Percentiles rank a stretch among this genome's conserved stretches.
phyloP scores from a whole-genome alignment of 1,140 invertebrate species.

The Drosophila punjabiensis region DNA sequence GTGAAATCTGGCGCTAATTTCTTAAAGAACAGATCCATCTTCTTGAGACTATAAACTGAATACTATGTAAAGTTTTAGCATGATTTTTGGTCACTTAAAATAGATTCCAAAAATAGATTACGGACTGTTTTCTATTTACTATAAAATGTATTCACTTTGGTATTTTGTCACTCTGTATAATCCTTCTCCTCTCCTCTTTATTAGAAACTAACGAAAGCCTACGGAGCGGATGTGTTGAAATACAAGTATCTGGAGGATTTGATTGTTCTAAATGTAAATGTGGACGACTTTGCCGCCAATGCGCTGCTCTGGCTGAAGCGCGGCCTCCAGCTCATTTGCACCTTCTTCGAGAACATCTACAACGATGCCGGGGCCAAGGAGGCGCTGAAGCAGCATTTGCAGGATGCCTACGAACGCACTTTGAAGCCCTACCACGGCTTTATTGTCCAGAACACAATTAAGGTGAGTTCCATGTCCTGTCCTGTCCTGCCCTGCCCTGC shows the following conservation, averaged over 20 bases:
- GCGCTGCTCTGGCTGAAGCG: slow-evolving; percentile 86
- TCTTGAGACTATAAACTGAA: not conserved
- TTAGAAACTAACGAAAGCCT: slow-evolving; percentile 89
- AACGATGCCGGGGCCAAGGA: slow-evolving; percentile 70
- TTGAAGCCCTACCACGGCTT: slow-evolving; percentile 84
- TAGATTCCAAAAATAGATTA: slow-evolving; percentile 3
- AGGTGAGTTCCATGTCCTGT: slow-evolving; percentile 43
- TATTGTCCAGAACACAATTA: slow-evolving; percentile 82
- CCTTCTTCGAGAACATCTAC: slow-evolving; percentile 83
- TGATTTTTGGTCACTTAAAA: not conserved
- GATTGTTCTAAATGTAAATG: slow-evolving; percentile 88
- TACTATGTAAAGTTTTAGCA: not conserved
- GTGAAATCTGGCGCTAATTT: not conserved
- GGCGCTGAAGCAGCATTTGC: slow-evolving; percentile 70
- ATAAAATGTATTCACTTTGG: not conserved
- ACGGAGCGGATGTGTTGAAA: slow-evolving; percentile 86
- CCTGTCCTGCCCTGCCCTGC: no score
- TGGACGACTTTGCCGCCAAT: slow-evolving; percentile 87
- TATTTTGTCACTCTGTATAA: not conserved
- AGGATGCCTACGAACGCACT: slow-evolving; percentile 80
- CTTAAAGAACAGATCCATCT: not conserved
- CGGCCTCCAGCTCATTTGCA: slow-evolving; percentile 82
- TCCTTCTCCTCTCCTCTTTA: slow-evolving; percentile 11
- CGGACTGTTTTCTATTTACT: not conserved
- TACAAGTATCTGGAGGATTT: slow-evolving; percentile 89